Conservation (phyloP, 2,797 vertebrate species). For the Chromobotia macracanthus region DNA sequence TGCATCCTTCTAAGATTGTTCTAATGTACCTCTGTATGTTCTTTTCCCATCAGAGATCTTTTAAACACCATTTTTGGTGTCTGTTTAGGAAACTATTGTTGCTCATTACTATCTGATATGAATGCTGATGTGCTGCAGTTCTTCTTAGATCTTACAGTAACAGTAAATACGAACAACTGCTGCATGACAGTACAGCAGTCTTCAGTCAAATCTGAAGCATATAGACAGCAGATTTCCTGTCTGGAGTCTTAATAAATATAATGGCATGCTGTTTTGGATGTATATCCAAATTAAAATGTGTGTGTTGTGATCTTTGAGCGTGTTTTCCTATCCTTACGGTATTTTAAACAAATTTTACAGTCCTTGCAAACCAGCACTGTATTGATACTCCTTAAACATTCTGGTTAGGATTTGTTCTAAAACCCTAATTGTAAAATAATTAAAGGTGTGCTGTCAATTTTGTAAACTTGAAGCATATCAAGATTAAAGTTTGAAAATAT, state of each 20-base stretch:
- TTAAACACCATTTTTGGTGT: slow-evolving; percentile 10
- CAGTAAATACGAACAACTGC: background rate
- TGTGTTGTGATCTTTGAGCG: background rate
- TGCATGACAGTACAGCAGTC: background rate
- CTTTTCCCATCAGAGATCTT: slow-evolving; percentile 21
- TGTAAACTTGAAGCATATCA: background rate
- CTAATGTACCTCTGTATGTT: slow-evolving; percentile 31
- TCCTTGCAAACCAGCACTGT: background rate
- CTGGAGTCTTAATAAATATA: background rate
- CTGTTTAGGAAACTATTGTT: slow-evolving; percentile 19
- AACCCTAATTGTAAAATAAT: background rate
- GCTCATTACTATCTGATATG: slow-evolving; percentile 18
- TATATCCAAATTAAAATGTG: slow-evolving; percentile 3
- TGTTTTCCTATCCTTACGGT: background rate
- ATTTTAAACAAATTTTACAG: background rate
- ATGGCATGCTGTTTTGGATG: slow-evolving; percentile 12
- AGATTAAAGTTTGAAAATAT: too few relatives aligned
- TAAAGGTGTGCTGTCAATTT: too few relatives aligned
- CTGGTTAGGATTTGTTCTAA: background rate
- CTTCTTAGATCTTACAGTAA: slow-evolving; percentile 20
- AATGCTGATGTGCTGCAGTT: slow-evolving; percentile 12
- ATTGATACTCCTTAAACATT: background rate
- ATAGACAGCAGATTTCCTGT: slow-evolving; percentile 6
- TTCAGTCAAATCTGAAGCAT: slow-evolving; percentile 7
- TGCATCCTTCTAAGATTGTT: slow-evolving; percentile 58